Base-by-base conservation (phyloP, 2,113 vertebrate genomes). In the Rutilus rutilus region DNA sequence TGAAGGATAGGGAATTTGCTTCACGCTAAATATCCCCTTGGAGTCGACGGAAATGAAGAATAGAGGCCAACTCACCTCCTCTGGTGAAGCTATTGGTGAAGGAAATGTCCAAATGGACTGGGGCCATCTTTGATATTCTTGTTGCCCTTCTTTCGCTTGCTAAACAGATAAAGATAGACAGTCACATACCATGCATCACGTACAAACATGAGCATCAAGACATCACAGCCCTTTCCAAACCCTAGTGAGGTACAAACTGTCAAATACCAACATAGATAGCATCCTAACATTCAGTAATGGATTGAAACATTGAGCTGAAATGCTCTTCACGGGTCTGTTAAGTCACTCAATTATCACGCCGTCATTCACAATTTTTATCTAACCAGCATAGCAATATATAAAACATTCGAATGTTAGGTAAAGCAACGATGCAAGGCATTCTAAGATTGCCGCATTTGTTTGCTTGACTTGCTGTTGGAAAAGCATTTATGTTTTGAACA, bases 81-180 rank as follows among this genome's bases (percentile, higher is more conserved):
- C 93, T 95, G 91, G 97, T 90, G 94, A 99, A 99, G 95, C 97
- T 99, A 96, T 95, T 98, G 93, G 97, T 95, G 90, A 98, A 97
- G 88, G 97, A 96, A 94, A 97, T 94, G 93, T 98, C 97, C 96
- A 98, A 96, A 93, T 98, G 96, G 95, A 96, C 96, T 90, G 98
- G 96, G 90, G 96, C 93, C 97, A 98, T 97, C 96, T 98, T 98
- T 91, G 97, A 94, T 90, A 98, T 94, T 96, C 97, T 96, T 89
- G 96, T 96, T 73, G 95, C 95, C 91, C 96, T 96, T 90, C 94
- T 97, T 95, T 98, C 97, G 94, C 95, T 97, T 92, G 96, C 97
- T 98, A 92, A 47, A 77, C 27, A 89, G 3, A 92, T 64, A 92
- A 92, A 89, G 80, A 87, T 17, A 87, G 52, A 54, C 27, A 3